phyloP scores from a whole-genome alignment of 2,888 invertebrate species.

The Carcina quercana region DNA sequence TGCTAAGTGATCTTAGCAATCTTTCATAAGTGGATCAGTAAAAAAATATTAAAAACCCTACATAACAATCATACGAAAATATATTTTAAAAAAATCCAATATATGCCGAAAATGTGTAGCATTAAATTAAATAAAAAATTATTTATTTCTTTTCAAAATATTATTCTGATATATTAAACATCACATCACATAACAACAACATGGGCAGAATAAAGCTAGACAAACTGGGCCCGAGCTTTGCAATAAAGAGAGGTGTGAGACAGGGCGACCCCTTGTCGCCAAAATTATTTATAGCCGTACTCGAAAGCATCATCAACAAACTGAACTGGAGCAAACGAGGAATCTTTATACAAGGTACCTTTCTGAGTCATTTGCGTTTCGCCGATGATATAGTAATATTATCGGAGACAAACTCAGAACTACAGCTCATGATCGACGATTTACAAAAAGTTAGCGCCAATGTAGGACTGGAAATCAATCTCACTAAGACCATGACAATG shows the following conservation, averaged over 20 bases:
- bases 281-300: constrained; percentile 4
- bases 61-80: too few species aligned
- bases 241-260: constrained; percentile 7
- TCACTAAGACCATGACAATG: constrained; percentile 1
- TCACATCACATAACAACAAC: too few species aligned
- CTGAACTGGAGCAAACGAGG: neutral
- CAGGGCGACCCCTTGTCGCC: constrained; percentile 7
- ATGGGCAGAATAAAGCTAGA: constrained; percentile 13
- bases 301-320: neutral
- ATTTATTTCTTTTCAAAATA: too few species aligned
- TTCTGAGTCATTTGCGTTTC: neutral
- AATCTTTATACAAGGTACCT: neutral
- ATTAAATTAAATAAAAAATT: too few species aligned
- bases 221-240: constrained; percentile 5
- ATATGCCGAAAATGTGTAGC: too few species aligned
- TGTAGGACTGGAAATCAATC: neutral
- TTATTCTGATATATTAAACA: too few species aligned
- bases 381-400: neutral
- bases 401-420: neutral
- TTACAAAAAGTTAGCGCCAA: neutral
- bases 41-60: too few species aligned
- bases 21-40: too few species aligned
- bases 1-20: too few species aligned
- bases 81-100: too few species aligned
- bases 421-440: neutral